These are phyloP conservation scores for Stenodera caucasica DNA, from an alignment of 2,888 invertebrate species.

Conservation along the genomic window DNA sequence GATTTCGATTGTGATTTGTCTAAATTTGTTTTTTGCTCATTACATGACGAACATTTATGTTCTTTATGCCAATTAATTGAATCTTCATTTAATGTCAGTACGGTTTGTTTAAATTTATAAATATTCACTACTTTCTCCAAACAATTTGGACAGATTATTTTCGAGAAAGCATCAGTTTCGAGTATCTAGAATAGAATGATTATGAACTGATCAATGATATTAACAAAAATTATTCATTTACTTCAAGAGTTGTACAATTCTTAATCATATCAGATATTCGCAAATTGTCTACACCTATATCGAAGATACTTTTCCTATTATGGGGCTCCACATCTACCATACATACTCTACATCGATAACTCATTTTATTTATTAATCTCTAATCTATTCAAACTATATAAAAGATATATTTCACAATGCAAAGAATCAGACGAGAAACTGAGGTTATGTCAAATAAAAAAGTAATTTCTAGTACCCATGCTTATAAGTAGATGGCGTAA, in stretches of 20 bases:
- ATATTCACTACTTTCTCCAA: not conserved
- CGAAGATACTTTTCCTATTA: not conserved
- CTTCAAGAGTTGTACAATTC: slow-evolving; percentile 6
- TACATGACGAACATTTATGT: not conserved
- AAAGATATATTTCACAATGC: no score
- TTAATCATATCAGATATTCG: slow-evolving; percentile 1
- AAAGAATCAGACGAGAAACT: no score
- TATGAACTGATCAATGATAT: not conserved
- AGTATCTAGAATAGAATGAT: not conserved
- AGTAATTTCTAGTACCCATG: no score
- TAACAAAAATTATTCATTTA: not conserved
- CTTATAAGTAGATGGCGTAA: no score
- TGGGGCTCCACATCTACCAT: not conserved
- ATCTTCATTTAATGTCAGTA: not conserved
- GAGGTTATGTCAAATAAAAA: no score
- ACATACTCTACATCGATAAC: not conserved
- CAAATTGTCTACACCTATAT: not conserved
- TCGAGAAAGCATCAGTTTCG: not conserved
- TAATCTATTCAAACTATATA: no score
- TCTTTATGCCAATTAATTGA: not conserved
- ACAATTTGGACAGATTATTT: not conserved
- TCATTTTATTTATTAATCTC: not conserved
- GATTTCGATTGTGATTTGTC: not conserved
- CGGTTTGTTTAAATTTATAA: not conserved
- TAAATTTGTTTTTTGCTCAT: not conserved